phyloP scores from a whole-genome alignment of 2,797 vertebrate species.

The Sitta carolinensis region DNA sequence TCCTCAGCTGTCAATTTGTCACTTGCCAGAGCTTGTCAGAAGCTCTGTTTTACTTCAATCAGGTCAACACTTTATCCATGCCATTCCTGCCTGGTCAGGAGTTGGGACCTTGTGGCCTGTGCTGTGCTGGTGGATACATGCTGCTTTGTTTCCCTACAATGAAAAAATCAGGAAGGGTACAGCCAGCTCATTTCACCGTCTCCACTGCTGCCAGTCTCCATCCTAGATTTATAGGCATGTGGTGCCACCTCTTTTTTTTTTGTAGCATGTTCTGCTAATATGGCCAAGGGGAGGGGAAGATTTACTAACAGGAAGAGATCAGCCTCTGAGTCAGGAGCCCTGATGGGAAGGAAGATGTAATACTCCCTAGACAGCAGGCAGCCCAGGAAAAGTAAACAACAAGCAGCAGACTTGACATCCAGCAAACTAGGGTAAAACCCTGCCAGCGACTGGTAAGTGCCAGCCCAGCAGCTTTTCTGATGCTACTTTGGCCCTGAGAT shows the following conservation, averaged over 20 bases:
- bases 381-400: slow-evolving; percentile 65
- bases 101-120: neutral
- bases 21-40: neutral
- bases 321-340: slow-evolving; percentile 41
- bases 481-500: slow-evolving; percentile 61
- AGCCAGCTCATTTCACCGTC: neutral
- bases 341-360: slow-evolving; percentile 42
- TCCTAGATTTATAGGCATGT: neutral
- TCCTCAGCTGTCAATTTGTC: neutral
- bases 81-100: neutral
- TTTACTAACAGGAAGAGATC: slow-evolving; percentile 25
- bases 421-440: slow-evolving; percentile 53
- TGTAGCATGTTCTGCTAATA: slow-evolving; percentile 22
- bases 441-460: slow-evolving; percentile 59
- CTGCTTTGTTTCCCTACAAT: neutral
- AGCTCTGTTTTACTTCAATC: neutral
- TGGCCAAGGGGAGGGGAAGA: slow-evolving; percentile 17
- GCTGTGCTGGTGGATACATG: neutral
- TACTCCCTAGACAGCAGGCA: slow-evolving; percentile 44
- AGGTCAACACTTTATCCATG: neutral
- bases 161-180: neutral
- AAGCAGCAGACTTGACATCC: slow-evolving; percentile 58
- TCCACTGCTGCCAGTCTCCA: slow-evolving; percentile 1
- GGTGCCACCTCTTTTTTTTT: slow-evolving; percentile 11
- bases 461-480: slow-evolving; percentile 58